A percentile compares a stretch with the other conserved stretches of the same genome.
phyloP scores from a whole-genome alignment of 2,113 vertebrate genomes.

The Gallinago undulata region DNA sequence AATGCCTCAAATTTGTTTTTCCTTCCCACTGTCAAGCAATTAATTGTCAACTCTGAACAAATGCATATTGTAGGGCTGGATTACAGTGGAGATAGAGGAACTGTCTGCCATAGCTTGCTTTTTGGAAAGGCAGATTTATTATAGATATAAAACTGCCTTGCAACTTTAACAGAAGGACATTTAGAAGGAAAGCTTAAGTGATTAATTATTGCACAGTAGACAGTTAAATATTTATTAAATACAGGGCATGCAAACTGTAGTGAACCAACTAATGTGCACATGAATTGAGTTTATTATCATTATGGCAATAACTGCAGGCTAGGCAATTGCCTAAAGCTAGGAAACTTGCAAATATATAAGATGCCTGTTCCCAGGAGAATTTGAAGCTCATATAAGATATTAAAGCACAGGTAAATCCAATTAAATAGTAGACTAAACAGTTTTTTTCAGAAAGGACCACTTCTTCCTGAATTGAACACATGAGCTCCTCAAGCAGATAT shows the following conservation, averaged over 20 bases:
- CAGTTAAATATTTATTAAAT: slow-evolving; percentile 57
- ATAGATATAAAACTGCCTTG: neutral
- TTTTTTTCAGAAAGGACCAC: neutral
- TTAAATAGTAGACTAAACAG: neutral
- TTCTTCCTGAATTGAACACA: neutral
- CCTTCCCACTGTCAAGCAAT: neutral
- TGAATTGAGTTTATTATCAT: neutral
- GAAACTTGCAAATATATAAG: neutral
- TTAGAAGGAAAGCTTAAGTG: neutral
- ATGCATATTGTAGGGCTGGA: neutral
- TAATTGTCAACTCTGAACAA: neutral
- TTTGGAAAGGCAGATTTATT: slow-evolving; percentile 8
- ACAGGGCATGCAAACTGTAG: neutral
- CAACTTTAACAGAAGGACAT: neutral
- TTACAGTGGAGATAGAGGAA: neutral
- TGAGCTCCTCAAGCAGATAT: neutral
- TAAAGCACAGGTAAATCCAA: neutral
- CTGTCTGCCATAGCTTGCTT: neutral
- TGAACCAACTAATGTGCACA: neutral
- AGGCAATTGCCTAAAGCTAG: neutral
- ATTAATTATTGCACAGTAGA: slow-evolving; percentile 49
- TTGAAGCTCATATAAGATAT: neutral
- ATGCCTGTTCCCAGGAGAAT: neutral
- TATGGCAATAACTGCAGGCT: neutral
- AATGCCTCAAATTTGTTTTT: neutral